Evolutionary conservation across 2,797 vertebrate genomes (phyloP).

Genomic region (Huso huso): DNA sequence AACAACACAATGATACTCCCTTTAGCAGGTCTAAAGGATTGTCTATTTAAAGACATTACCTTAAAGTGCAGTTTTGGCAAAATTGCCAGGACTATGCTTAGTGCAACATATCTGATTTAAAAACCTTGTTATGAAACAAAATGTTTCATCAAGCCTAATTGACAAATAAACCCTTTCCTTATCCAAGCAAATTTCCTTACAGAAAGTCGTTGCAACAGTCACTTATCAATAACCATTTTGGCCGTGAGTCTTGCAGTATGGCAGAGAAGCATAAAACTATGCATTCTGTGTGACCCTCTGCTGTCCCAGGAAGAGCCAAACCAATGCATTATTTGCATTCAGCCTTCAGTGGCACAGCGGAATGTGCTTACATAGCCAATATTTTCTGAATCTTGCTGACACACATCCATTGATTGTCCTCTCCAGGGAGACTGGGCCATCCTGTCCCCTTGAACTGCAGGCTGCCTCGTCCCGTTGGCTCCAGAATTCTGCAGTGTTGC

Average conservation of each 20-base stretch:
- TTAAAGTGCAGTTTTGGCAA: too few species aligned
- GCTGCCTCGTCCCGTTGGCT: constrained; percentile 27
- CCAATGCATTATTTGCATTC: constrained; percentile 22
- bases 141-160: not conserved
- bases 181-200: not conserved
- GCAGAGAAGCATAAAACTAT: constrained; percentile 1
- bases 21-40: constrained; percentile 12
- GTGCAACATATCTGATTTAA: not conserved
- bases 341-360: constrained; percentile 12
- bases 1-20: not conserved
- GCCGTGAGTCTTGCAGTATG: not conserved
- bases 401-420: constrained; percentile 31
- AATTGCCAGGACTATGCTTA: not conserved
- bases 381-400: constrained; percentile 33
- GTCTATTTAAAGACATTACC: not conserved
- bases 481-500: constrained; percentile 24
- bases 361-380: constrained; percentile 36
- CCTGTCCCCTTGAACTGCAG: constrained; percentile 28
- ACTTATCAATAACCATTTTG: not conserved
- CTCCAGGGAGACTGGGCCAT: constrained; percentile 28
- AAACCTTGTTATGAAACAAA: constrained; percentile 6
- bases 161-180: constrained; percentile 11
- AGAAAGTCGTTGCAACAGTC: constrained; percentile 6
- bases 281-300: not conserved
- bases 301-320: constrained; percentile 9